Evolutionary conservation across 2,888 invertebrate genomes (phyloP), one percentile per base, ranked within the genome.

Genomic region (Aethes cnicana): DNA sequence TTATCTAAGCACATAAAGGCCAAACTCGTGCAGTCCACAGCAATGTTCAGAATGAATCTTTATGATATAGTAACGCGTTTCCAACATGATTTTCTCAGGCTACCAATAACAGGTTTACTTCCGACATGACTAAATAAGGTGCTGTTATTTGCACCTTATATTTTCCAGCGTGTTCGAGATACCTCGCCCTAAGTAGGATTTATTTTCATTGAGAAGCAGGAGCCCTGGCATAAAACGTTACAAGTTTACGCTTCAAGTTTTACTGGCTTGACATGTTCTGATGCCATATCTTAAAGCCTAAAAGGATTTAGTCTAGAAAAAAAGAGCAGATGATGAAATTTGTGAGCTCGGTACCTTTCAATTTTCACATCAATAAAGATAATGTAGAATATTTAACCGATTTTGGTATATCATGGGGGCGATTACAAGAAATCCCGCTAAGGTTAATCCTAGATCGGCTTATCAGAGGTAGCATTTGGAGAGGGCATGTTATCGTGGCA

Each of bases 41-140:
- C 72, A 67, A 79, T 78, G 83, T 72, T 68, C 68, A 73, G 80
- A 82, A 84, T 83, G 75, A 79, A 79, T 78, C 75, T 78, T 75
- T 81, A 80, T 82, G 82, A 84, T 84, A 81, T 80, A 83, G 72
- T 70, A 81, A 70, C 75, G 75, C 72, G 64, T 64, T 72, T 72
- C 77, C 70, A 65, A 53, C 60, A 55, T 59, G 58, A 69, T 77
- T 85, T 88, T 87, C 88, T 86, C 86, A 87, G 79, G 82, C 84
- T 79, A 75, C 78, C 63, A 68, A 72, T 61, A 73, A 84, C 84
- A 81, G 72, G 85, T 83, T 78, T 69, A 69, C 78, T 81, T 82
- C 83, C 82, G 72, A 77, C 75, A 78, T 73, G 62, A 66, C 84
- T 83, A 78, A 80, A 85, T 84, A 84, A 74, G 83, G 86, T 70